These are phyloP conservation scores for Physeter macrocephalus DNA, from an alignment of 2,113 vertebrate species.

Conservation along the genomic window DNA sequence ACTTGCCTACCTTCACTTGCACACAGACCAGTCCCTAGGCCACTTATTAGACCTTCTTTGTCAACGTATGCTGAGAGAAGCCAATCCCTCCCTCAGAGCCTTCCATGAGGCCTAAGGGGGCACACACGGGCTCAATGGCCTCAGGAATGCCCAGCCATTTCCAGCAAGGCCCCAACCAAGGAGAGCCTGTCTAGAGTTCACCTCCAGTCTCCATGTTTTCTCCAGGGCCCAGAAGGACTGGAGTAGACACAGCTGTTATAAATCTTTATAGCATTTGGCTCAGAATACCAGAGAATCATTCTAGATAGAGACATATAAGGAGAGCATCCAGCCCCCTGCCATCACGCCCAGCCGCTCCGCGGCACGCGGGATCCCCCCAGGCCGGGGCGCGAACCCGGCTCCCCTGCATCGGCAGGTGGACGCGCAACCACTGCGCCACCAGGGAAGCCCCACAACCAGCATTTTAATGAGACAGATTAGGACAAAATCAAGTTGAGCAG, in stretches of 20 bases:
- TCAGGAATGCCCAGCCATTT: neutral
- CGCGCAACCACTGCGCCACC: too few species aligned
- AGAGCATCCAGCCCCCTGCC: neutral
- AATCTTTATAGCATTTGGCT: neutral
- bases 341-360: too few species aligned
- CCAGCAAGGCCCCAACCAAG: neutral
- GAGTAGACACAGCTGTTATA: neutral
- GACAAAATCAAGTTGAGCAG: neutral
- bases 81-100: neutral
- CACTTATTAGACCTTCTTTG: neutral
- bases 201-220: neutral
- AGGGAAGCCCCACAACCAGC: too few species aligned
- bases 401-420: too few species aligned
- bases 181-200: neutral
- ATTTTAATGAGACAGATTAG: neutral
- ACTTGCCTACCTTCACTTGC: neutral
- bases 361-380: too few species aligned
- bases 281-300: neutral
- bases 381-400: too few species aligned
- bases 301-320: neutral
- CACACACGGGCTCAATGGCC: neutral
- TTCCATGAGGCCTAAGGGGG: neutral
- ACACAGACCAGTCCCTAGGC: neutral
- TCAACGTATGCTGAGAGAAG: neutral
- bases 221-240: neutral